These are phyloP conservation scores for Neotoma lepida DNA, from an alignment of 2,113 vertebrate genomes.

Conservation along the genomic window DNA sequence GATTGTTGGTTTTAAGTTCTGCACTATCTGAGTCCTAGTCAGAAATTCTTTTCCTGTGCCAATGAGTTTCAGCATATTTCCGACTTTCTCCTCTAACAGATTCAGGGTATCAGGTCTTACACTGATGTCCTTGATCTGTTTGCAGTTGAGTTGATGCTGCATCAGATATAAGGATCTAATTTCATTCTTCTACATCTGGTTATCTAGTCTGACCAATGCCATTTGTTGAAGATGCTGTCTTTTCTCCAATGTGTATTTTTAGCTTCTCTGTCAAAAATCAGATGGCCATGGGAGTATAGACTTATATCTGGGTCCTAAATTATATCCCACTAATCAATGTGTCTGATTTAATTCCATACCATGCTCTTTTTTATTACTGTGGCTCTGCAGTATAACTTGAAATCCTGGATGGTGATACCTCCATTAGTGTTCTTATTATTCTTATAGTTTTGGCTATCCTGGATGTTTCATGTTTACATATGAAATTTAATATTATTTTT, in stretches of 20 bases:
- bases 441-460: not conserved
- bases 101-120: not conserved
- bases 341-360: not conserved
- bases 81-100: not conserved
- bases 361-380: not conserved
- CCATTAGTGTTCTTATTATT: not conserved
- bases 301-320: not conserved
- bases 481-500: not conserved
- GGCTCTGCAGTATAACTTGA: not conserved
- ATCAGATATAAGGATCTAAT: not conserved
- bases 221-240: not conserved
- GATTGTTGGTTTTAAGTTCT: not conserved
- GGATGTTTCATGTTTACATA: not conserved
- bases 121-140: not conserved
- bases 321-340: not conserved
- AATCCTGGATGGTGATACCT: not conserved
- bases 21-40: not conserved
- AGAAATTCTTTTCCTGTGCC: not conserved
- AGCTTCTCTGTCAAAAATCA: not conserved
- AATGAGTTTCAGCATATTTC: not conserved
- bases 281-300: not conserved
- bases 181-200: not conserved
- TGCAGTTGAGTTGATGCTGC: not conserved
- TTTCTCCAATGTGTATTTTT: not conserved
- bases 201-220: not conserved